phyloP scores from a whole-genome alignment of 37 sponge, comb jelly and placozoan genomes.

The Halichondria panicea region DNA sequence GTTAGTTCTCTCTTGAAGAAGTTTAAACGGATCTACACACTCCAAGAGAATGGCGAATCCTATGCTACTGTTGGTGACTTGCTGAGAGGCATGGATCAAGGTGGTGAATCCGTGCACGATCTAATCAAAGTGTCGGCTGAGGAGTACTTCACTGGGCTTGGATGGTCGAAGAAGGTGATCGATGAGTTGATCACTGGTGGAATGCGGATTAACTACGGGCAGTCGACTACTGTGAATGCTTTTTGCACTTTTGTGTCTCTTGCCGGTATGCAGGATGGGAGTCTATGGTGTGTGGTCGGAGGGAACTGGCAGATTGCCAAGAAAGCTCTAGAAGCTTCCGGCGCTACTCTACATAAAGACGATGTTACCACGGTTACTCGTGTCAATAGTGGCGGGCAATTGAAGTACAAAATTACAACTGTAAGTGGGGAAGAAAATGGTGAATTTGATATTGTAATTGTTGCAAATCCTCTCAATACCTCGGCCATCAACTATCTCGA shows the following conservation, averaged over 20 bases:
- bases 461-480: constrained; percentile 69
- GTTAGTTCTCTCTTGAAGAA: constrained; percentile 46
- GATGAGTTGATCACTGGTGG: constrained; percentile 76
- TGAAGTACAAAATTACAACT: constrained; percentile 11
- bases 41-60: constrained; percentile 61
- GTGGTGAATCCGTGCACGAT: constrained; percentile 21
- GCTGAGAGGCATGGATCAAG: constrained; percentile 77
- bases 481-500: constrained; percentile 56
- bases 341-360: constrained; percentile 43
- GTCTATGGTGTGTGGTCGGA: constrained; percentile 76
- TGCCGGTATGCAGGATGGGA: constrained; percentile 71
- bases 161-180: constrained; percentile 33
- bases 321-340: constrained; percentile 56
- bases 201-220: constrained; percentile 76
- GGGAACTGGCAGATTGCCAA: constrained; percentile 76
- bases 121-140: constrained; percentile 57
- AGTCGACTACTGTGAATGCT: constrained; percentile 47
- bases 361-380: constrained; percentile 50
- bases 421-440: background rate
- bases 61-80: constrained; percentile 75
- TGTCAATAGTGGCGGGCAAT: background rate
- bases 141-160: constrained; percentile 31
- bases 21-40: constrained; percentile 67
- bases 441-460: constrained; percentile 75
- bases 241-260: constrained; percentile 74